Evolutionary conservation across 2,888 invertebrate species (phyloP).

Genomic region (Apodemia mormo): DNA sequence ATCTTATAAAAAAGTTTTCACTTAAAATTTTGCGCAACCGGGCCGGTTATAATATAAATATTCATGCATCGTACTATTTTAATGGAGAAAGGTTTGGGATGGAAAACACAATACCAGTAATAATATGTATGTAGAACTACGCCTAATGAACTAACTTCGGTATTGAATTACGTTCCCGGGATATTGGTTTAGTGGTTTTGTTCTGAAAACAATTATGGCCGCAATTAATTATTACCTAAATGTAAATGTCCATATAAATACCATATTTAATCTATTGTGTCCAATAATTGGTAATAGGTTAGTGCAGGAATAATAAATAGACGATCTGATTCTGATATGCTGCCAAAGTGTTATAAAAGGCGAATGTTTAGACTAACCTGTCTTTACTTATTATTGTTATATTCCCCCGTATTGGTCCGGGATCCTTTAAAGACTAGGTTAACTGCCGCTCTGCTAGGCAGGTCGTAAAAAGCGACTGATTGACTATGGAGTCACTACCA

Average conservation of each 20-base stretch:
- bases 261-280: not conserved
- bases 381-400: no score
- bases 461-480: no score
- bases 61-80: slow-evolving; percentile 9
- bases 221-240: slow-evolving; percentile 13
- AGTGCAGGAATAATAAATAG: not conserved
- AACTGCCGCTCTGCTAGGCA: no score
- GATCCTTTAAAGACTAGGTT: no score
- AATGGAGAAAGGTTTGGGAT: not conserved
- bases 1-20: no score
- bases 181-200: slow-evolving; percentile 14
- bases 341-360: no score
- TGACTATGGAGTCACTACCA: no score
- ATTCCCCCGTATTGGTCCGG: no score
- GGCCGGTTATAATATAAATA: not conserved
- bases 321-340: no score
- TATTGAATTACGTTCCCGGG: not conserved
- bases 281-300: not conserved
- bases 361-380: no score
- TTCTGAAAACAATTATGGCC: slow-evolving; percentile 13
- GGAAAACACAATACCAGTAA: not conserved
- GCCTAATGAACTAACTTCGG: slow-evolving; percentile 8
- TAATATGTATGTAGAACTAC: not conserved
- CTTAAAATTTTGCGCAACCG: no score
- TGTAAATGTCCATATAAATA: not conserved